Base-by-base conservation (phyloP, 2,113 vertebrate genomes). In the Triplophysa siluroides region DNA sequence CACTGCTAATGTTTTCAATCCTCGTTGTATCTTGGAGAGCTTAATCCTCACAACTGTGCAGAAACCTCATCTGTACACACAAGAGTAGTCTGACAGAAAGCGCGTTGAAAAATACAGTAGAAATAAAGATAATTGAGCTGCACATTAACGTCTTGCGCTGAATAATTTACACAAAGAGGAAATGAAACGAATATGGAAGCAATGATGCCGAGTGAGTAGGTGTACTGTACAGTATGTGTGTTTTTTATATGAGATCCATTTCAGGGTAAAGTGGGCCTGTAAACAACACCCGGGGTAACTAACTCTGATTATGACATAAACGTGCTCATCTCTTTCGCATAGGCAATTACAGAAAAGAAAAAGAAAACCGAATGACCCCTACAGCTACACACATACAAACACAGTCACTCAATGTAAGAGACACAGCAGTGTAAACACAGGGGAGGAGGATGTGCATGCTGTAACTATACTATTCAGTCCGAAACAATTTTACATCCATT, bases 301-400 rank as follows among this genome's bases (percentile, higher is more conserved):
- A 77, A 79, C 26, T 8, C 76, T 77, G 43, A 83, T 81, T 81
- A 77, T 54, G 19, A n/a, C 24, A 33, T 61, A 62, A 41, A 33
- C 45, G 56, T 43, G 18, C 61, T 72, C 68, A 69, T 85, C 52
- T 71, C 58, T 73, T 24, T 43, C 71, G 23, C 66, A 76, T 56
- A n/a, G 70, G 64, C 71, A 85, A 76, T 83, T 76, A 72, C 64
- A 74, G 54, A 76, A 67, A 41, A 38, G 26, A 66, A 52, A 78
- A 81, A 78, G 23, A 64, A 41, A 74, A 14, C 62, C 71, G 50
- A 62, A 78, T 54, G 41, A 52, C 50, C 19, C 67, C 26, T 21
- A 45, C 9, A 65, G 10, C 1, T 19, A 33, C 60, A 58, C 54
- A 52, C 66, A 54, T 14, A 50, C 29, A 19, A 13, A 70, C 19